Conservation (phyloP, 2,888 invertebrate species). For the Drosophila koepferae region DNA sequence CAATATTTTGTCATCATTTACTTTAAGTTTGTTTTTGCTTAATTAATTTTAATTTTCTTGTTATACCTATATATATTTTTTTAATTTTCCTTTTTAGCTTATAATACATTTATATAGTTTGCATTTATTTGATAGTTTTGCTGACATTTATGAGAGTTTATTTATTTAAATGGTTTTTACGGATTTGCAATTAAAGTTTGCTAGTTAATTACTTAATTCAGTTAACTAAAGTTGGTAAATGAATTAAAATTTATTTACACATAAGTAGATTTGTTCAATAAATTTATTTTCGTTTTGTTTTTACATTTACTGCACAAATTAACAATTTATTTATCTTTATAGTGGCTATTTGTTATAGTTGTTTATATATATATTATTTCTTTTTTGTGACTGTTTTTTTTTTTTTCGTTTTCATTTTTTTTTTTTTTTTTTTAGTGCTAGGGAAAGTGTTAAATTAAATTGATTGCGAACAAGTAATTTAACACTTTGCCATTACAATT, state of each 20-base stretch:
- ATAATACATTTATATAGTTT: slow-evolving; percentile 53
- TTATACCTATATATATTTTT: slow-evolving; percentile 24
- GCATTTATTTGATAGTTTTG: slow-evolving; percentile 37
- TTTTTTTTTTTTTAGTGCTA: slow-evolving; percentile 26
- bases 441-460: slow-evolving; percentile 43
- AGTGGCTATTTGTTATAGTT: slow-evolving; percentile 24
- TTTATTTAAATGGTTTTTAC: slow-evolving; percentile 30
- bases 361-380: slow-evolving; percentile 2
- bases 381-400: slow-evolving; percentile 5
- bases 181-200: slow-evolving; percentile 34
- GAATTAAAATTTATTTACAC: slow-evolving; percentile 42
- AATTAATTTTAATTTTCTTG: slow-evolving; percentile 4
- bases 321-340: slow-evolving; percentile 46
- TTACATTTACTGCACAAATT: slow-evolving; percentile 38
- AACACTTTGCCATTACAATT: slow-evolving; percentile 55
- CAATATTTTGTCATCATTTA: slow-evolving; percentile 10
- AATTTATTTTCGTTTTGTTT: not conserved
- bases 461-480: slow-evolving; percentile 43
- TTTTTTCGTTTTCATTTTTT: not conserved
- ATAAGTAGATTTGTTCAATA: slow-evolving; percentile 10
- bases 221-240: slow-evolving; percentile 33
- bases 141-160: slow-evolving; percentile 38
- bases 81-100: slow-evolving; percentile 27
- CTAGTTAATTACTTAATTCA: slow-evolving; percentile 45
- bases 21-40: slow-evolving; percentile 7